A percentile compares a stretch with the other conserved stretches of the same genome.
Conservation (phyloP, 2,888 invertebrate genomes). For the Hydrotaea cyrtoneurina region DNA sequence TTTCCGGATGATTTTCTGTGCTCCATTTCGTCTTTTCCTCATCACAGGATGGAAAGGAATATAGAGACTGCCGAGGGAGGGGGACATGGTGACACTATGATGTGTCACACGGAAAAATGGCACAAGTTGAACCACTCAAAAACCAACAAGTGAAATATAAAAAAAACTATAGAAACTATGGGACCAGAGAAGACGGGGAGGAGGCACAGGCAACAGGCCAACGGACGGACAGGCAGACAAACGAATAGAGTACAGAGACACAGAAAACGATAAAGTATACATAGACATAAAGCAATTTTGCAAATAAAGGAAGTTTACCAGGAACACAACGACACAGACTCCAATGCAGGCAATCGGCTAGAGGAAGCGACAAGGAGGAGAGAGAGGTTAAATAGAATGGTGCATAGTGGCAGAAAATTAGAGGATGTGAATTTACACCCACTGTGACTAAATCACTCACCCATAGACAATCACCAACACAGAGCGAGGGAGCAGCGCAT, state of each 20-base stretch:
- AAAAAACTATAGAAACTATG: neutral
- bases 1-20: neutral
- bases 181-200: neutral
- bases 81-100: neutral
- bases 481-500: neutral
- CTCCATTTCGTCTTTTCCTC: neutral
- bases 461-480: neutral
- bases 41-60: neutral
- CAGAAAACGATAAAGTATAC: conserved; percentile 51
- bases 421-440: conserved; percentile 48
- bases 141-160: conserved; percentile 35
- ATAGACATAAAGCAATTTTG: conserved; percentile 64
- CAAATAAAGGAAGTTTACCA: conserved; percentile 65
- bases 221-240: neutral
- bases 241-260: conserved; percentile 16
- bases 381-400: conserved; percentile 18
- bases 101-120: conserved; percentile 40
- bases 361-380: too few species aligned
- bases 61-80: neutral
- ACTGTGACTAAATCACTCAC: neutral
- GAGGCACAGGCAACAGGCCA: neutral
- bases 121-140: conserved; percentile 57
- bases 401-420: conserved; percentile 65
- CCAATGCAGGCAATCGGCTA: neutral
- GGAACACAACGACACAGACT: conserved; percentile 22